These are phyloP conservation scores for Trachops cirrhosus DNA, from an alignment of 2,797 vertebrate species.

Conservation along the genomic window DNA sequence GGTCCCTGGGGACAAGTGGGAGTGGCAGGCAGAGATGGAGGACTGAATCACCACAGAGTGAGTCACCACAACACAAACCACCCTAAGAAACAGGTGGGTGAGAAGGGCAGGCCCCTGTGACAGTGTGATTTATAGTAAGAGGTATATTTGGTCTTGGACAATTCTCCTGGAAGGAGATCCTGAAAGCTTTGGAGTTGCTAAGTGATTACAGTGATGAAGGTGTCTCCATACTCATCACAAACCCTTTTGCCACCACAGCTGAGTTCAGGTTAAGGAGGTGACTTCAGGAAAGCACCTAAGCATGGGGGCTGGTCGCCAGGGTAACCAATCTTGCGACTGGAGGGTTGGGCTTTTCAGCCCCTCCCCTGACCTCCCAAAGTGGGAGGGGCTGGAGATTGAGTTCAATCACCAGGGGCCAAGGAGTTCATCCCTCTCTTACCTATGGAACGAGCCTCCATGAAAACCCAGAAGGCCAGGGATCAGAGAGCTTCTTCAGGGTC, in stretches of 20 bases:
- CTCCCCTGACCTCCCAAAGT: not conserved
- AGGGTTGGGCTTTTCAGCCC: not conserved
- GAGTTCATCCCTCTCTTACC: not conserved
- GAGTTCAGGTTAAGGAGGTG: not conserved
- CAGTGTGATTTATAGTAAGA: not conserved
- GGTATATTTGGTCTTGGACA: not conserved
- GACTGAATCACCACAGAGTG: not conserved
- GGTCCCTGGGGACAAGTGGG: not conserved
- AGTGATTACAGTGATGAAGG: not conserved
- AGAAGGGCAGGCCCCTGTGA: not conserved
- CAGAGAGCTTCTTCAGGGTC: not conserved
- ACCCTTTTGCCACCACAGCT: not conserved
- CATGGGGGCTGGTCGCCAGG: not conserved
- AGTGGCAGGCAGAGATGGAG: not conserved
- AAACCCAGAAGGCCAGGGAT: not conserved
- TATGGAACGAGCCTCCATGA: not conserved
- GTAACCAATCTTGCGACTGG: rapidly evolving
- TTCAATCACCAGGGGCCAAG: not conserved
- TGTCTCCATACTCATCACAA: not conserved
- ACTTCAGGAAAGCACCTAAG: not conserved
- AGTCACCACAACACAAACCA: not conserved
- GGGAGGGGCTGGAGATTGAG: not conserved
- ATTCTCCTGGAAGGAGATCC: not conserved
- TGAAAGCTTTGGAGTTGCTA: not conserved
- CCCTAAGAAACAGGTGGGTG: not conserved